A percentile compares a stretch with the other conserved stretches of the same genome.
phyloP scores from a whole-genome alignment of 2,888 invertebrate species.

The Perithous albicinctus region DNA sequence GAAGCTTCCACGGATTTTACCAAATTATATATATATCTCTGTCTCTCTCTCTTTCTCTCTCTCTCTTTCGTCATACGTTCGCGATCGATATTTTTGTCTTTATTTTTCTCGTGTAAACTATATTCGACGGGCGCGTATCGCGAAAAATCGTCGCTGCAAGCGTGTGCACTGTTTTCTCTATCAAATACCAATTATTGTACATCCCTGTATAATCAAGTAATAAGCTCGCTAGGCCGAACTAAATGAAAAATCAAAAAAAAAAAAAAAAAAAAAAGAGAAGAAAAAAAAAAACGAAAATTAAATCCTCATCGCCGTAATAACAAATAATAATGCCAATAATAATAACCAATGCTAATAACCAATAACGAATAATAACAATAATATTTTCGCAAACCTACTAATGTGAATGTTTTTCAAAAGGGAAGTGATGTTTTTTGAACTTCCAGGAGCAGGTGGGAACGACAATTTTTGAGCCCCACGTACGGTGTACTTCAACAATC shows the following conservation, averaged over 20 bases:
- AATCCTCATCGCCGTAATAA: constrained; percentile 63
- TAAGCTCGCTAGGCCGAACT: constrained; percentile 71
- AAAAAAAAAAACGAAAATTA: constrained; percentile 54
- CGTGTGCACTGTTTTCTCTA: constrained; percentile 44
- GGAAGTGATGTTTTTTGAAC: constrained; percentile 85
- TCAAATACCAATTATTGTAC: constrained; percentile 67
- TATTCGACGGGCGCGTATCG: constrained; percentile 68
- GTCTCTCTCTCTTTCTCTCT: no score
- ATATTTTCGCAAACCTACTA: constrained; percentile 67
- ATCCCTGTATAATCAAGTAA: constrained; percentile 68
- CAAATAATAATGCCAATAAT: constrained; percentile 55
- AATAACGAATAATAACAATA: constrained; percentile 58
- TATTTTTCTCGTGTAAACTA: constrained; percentile 36
- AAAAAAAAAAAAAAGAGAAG: constrained; percentile 26
- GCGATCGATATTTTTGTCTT: constrained; percentile 1
- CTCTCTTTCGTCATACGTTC: constrained; percentile 21
- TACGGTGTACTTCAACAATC: constrained; percentile 83
- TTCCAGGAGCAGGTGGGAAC: constrained; percentile 85
- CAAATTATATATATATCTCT: no score
- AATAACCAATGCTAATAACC: constrained; percentile 55
- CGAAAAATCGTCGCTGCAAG: constrained; percentile 45
- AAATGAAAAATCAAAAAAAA: constrained; percentile 68
- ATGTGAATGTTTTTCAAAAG: constrained; percentile 84
- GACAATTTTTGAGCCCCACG: constrained; percentile 85
- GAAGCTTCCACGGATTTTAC: constrained; percentile 18